Percentiles rank a stretch among this genome's conserved stretches.
These are phyloP conservation scores for Ginglymostoma cirratum DNA, from an alignment of 2,113 vertebrate genomes.

Conservation along the genomic window DNA sequence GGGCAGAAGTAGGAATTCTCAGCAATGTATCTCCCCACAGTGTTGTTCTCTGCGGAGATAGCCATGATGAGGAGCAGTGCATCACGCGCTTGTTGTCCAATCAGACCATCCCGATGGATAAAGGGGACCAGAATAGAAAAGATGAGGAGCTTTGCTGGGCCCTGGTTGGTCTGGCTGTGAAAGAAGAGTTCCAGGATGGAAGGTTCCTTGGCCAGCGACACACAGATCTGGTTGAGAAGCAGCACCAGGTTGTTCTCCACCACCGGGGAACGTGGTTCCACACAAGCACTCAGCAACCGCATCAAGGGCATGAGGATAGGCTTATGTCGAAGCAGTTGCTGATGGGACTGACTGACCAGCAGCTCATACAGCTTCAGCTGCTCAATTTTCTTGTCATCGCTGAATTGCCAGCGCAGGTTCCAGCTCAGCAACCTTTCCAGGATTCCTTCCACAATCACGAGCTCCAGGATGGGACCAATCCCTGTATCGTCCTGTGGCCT, in stretches of 20 bases:
- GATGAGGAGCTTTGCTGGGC: slow-evolving; percentile 76
- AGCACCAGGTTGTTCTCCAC: slow-evolving; percentile 83
- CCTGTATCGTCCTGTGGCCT: slow-evolving; percentile 54
- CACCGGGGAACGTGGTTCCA: slow-evolving; percentile 53
- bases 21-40: slow-evolving; percentile 76
- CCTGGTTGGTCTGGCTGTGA: slow-evolving; percentile 63
- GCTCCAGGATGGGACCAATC: slow-evolving; percentile 77
- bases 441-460: slow-evolving; percentile 72
- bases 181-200: slow-evolving; percentile 82
- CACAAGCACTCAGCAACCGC: slow-evolving; percentile 71
- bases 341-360: slow-evolving; percentile 83
- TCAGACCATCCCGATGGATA: slow-evolving; percentile 83
- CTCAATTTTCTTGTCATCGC: slow-evolving; percentile 65
- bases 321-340: slow-evolving; percentile 76
- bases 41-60: slow-evolving; percentile 70
- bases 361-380: slow-evolving; percentile 90
- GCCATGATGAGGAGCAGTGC: slow-evolving; percentile 93
- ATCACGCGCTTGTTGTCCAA: slow-evolving; percentile 87
- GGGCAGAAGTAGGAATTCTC: slow-evolving; percentile 98
- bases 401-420: slow-evolving; percentile 75
- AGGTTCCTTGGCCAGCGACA: slow-evolving; percentile 78
- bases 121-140: slow-evolving; percentile 93
- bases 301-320: slow-evolving; percentile 78
- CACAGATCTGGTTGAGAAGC: slow-evolving; percentile 87
- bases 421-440: slow-evolving; percentile 76